Percentiles rank a stretch among this genome's conserved stretches.
phyloP scores from a whole-genome alignment of 2,888 invertebrate species.

The Sminthurides aquaticus region DNA sequence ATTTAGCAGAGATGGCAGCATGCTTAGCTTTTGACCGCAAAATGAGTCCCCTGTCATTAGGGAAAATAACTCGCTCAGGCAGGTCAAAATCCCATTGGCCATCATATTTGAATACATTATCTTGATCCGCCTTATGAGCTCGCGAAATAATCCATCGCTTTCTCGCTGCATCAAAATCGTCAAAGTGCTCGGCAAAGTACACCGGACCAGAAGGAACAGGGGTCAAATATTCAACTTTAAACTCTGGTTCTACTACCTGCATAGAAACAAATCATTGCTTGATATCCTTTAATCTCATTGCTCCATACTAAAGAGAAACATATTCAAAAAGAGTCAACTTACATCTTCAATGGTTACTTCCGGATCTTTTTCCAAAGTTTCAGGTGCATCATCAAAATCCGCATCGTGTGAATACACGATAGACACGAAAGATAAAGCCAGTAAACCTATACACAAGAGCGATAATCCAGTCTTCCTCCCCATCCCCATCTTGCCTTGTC shows the following conservation, averaged over 20 bases:
- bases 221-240: conserved; percentile 59
- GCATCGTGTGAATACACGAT: background rate
- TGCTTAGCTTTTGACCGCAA: conserved; percentile 92
- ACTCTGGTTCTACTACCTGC: conserved; percentile 46
- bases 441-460: too few species aligned
- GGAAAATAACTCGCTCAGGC: conserved; percentile 67
- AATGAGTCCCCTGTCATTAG: conserved; percentile 78
- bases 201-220: conserved; percentile 60
- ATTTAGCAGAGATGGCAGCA: conserved; percentile 76
- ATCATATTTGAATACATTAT: conserved; percentile 89
- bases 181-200: conserved; percentile 80
- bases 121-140: conserved; percentile 78
- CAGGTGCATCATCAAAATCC: background rate
- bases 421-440: too few species aligned
- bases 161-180: conserved; percentile 62
- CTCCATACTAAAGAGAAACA: too few species aligned
- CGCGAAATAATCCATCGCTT: conserved; percentile 79
- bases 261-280: conserved; percentile 1
- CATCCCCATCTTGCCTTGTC: too few species aligned
- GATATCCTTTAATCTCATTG: too few species aligned
- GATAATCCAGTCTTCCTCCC: too few species aligned
- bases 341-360: background rate
- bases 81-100: conserved; percentile 69
- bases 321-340: too few species aligned
- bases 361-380: background rate